Evolutionary conservation across 1,140 invertebrate genomes (phyloP).

Genomic region (Drosophila neocordata): DNA sequence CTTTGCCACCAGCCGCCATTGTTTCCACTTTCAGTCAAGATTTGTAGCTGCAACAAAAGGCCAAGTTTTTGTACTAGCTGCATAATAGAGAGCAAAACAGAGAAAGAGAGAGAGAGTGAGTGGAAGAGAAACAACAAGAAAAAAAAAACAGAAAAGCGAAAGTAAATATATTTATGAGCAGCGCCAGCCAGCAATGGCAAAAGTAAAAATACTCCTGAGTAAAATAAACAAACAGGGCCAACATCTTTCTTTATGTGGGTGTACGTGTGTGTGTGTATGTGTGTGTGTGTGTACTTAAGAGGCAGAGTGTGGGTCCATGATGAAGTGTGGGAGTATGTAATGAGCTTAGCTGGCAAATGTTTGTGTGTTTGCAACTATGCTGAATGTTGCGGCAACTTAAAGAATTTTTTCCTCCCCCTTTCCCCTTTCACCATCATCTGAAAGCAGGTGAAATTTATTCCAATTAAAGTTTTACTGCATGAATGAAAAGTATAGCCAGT

Average conservation of each 20-base stretch:
- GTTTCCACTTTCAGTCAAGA: slow-evolving; percentile 60
- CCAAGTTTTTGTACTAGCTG: slow-evolving; percentile 52
- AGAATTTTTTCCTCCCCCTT: slow-evolving; percentile 13
- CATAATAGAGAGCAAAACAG: slow-evolving; percentile 4
- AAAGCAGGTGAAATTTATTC: slow-evolving; percentile 1
- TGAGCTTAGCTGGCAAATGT: slow-evolving; percentile 38
- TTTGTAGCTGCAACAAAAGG: slow-evolving; percentile 66
- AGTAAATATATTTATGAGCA: slow-evolving; percentile 78
- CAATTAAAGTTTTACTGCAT: neutral
- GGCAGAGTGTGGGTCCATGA: neutral
- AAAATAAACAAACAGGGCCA: slow-evolving; percentile 65
- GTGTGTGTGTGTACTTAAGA: neutral
- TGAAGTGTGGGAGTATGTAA: slow-evolving; percentile 23
- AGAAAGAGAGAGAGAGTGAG: neutral
- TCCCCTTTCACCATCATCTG: too few relatives aligned
- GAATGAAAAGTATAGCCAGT: neutral
- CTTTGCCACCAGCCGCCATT: slow-evolving; percentile 23
- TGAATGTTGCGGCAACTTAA: slow-evolving; percentile 21
- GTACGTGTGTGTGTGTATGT: neutral
- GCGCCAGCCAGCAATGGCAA: slow-evolving; percentile 33
- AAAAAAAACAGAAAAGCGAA: slow-evolving; percentile 51
- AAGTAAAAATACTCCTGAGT: slow-evolving; percentile 70
- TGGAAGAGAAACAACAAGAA: neutral
- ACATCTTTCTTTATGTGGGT: slow-evolving; percentile 15
- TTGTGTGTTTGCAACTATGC: slow-evolving; percentile 8